Evolutionary conservation across 2,888 invertebrate genomes (phyloP).

Genomic region (Metallyticus violacea): DNA sequence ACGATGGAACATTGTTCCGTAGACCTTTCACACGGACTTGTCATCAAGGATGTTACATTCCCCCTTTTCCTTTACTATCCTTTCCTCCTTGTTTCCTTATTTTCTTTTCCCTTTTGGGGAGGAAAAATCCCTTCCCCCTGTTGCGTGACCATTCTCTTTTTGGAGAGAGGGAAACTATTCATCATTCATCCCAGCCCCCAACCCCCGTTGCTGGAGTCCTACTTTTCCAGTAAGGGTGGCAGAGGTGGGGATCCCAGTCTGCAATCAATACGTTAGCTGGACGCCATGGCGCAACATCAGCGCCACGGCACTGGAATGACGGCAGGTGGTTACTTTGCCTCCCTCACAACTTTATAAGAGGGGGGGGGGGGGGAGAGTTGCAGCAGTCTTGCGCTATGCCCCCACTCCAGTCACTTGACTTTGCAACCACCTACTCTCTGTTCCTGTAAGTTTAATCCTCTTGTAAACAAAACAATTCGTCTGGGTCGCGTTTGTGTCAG

Average conservation of each 20-base stretch:
- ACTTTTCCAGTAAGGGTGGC: background rate
- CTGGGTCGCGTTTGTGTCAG: too few species aligned
- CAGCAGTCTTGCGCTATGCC: conserved; percentile 40
- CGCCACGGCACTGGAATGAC: background rate
- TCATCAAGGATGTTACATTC: background rate
- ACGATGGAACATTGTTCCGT: background rate
- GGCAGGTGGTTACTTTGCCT: background rate
- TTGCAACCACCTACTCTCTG: conserved; percentile 33
- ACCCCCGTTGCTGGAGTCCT: background rate
- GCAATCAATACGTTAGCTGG: conserved; percentile 10
- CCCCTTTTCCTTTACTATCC: background rate
- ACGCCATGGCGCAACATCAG: background rate
- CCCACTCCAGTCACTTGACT: conserved; percentile 28
- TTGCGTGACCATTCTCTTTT: background rate
- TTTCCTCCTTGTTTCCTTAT: background rate
- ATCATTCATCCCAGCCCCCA: background rate
- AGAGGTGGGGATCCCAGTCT: background rate
- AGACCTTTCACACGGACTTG: background rate
- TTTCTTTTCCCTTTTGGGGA: too few species aligned
- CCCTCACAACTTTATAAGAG: background rate
- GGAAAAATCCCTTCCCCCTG: too few species aligned
- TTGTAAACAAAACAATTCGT: background rate
- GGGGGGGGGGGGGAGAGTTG: background rate
- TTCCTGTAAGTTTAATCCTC: conserved; percentile 25
- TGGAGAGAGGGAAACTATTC: background rate